Evolutionary conservation across 1,140 invertebrate species (phyloP).

Genomic region (Fragariocoptes setiger): DNA sequence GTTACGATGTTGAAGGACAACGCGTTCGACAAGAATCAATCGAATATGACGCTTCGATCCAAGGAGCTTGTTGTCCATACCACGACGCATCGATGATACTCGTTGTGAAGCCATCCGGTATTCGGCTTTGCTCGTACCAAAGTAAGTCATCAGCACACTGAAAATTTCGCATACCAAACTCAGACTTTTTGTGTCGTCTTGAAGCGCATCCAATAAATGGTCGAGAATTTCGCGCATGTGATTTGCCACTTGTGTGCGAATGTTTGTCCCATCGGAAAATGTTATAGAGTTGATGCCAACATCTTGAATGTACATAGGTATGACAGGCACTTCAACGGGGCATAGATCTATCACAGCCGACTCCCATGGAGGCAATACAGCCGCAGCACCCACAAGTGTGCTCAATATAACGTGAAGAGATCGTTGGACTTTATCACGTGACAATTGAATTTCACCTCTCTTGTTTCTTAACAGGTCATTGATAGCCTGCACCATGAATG

Average conservation of each 20-base stretch:
- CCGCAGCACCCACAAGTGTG: conserved; percentile 22
- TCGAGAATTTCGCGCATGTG: conserved; percentile 23
- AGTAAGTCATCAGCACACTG: conserved; percentile 24
- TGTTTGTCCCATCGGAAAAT: conserved; percentile 20
- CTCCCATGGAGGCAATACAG: conserved; percentile 26
- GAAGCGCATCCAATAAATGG: conserved; percentile 24
- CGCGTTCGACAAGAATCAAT: conserved; percentile 27
- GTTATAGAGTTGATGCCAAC: neutral
- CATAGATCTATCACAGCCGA: conserved; percentile 15
- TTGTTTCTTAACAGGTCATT: conserved; percentile 20
- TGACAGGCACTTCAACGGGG: conserved; percentile 11
- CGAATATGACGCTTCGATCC: conserved; percentile 27
- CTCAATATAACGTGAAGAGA: conserved; percentile 21
- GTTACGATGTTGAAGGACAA: conserved; percentile 31
- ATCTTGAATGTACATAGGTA: neutral
- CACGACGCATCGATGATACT: conserved; percentile 25
- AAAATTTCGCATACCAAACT: conserved; percentile 28
- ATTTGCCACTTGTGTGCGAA: conserved; percentile 23
- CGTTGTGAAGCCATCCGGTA: conserved; percentile 24
- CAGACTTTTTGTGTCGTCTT: conserved; percentile 42
- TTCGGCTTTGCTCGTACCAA: conserved; percentile 19
- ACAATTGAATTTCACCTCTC: conserved; percentile 1
- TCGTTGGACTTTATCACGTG: conserved; percentile 19
- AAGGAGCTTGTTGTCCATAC: conserved; percentile 25
- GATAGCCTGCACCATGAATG: conserved; percentile 27